These are phyloP conservation scores for Yoshiicerus persimilis DNA, from an alignment of 1,140 invertebrate genomes.

Conservation along the genomic window DNA sequence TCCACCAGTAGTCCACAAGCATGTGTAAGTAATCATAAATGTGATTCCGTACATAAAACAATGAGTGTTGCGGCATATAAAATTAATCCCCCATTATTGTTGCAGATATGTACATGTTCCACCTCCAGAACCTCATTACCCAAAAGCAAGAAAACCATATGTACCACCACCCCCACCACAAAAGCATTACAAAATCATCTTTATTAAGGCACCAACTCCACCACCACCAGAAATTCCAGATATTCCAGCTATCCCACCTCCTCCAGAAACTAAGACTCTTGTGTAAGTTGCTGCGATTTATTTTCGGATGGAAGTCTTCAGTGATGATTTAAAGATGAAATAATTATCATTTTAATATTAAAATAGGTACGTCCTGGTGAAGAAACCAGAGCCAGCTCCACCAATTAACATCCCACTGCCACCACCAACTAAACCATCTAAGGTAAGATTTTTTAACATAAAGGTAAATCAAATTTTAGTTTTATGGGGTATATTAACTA, in stretches of 20 bases:
- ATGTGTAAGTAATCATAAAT: constrained; percentile 62
- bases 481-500: background rate
- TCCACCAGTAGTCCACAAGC: constrained; percentile 74
- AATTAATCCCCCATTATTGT: background rate
- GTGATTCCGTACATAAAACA: too few relatives aligned
- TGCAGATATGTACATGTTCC: constrained; percentile 76
- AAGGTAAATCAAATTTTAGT: constrained; percentile 60
- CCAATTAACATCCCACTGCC: constrained; percentile 74
- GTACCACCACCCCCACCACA: constrained; percentile 65
- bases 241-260: constrained; percentile 71
- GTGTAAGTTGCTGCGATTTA: constrained; percentile 53
- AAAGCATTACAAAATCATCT: constrained; percentile 87
- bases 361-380: constrained; percentile 75
- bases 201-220: constrained; percentile 81
- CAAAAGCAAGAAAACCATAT: constrained; percentile 61
- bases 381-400: constrained; percentile 80
- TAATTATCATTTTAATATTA: too few relatives aligned
- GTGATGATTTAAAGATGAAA: too few relatives aligned
- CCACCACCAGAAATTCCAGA: constrained; percentile 75
- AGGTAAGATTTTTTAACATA: background rate
- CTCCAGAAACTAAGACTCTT: constrained; percentile 82
- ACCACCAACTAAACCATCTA: constrained; percentile 70
- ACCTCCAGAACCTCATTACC: constrained; percentile 75
- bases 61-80: background rate
- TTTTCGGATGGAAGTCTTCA: too few relatives aligned